Percentiles rank a stretch among this genome's conserved stretches.
Evolutionary conservation across 2,888 invertebrate genomes (phyloP).

Genomic region (Drosophila mayaguana): DNA sequence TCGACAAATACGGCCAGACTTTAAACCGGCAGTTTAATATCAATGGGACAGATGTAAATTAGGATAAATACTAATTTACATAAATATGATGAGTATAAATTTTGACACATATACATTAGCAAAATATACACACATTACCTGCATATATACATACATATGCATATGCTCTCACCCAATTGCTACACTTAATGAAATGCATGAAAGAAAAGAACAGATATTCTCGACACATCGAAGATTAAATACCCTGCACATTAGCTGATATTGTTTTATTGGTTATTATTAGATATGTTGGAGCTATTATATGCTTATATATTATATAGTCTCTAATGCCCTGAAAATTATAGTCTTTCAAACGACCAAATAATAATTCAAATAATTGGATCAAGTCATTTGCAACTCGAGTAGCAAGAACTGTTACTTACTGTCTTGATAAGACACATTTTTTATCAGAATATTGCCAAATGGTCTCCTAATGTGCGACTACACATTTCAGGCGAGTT

Average conservation of each 20-base stretch:
- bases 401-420: too few species aligned
- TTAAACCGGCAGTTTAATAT: background rate
- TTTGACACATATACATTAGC: background rate
- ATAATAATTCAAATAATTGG: too few species aligned
- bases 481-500: background rate
- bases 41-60: background rate
- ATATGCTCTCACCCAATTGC: background rate
- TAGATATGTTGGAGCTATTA: background rate
- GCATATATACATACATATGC: background rate
- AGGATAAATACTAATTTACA: background rate
- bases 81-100: background rate
- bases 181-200: background rate
- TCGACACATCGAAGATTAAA: background rate
- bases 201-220: background rate
- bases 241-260: background rate
- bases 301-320: too few species aligned
- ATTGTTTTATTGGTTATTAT: background rate
- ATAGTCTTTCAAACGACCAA: too few species aligned
- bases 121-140: too few species aligned
- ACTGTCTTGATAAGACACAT: background rate
- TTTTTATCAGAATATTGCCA: background rate
- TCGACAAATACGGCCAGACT: too few species aligned
- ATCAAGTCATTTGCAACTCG: too few species aligned
- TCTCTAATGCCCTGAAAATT: too few species aligned
- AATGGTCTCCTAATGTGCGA: background rate